phyloP scores from a whole-genome alignment of 2,113 vertebrate genomes.

The Tinamus guttatus region DNA sequence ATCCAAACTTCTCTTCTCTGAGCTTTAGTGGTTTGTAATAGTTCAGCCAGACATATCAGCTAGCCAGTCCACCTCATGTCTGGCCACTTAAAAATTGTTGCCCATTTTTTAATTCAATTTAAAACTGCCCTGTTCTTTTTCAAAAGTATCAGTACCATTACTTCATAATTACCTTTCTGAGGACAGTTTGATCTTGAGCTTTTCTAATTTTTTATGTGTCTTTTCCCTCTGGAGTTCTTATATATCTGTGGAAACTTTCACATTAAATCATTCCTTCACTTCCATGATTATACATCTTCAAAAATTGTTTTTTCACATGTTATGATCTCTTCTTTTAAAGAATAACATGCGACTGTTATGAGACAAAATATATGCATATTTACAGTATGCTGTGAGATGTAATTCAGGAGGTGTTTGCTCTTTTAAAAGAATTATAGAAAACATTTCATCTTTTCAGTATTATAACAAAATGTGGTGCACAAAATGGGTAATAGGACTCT shows the following conservation, averaged over 20 bases:
- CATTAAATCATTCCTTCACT: not conserved
- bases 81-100: not conserved
- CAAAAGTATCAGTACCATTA: not conserved
- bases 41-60: not conserved
- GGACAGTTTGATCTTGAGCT: not conserved
- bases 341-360: not conserved
- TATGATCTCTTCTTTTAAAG: not conserved
- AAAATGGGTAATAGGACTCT: not conserved
- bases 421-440: not conserved
- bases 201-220: not conserved
- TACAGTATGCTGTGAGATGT: not conserved
- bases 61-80: not conserved
- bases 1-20: not conserved
- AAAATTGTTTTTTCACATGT: not conserved
- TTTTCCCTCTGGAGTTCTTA: not conserved
- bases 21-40: not conserved
- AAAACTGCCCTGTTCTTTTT: not conserved
- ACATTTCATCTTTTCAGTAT: not conserved
- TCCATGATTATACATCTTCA: not conserved
- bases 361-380: not conserved
- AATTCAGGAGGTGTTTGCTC: not conserved
- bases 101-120: not conserved
- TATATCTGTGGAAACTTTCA: not conserved
- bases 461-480: not conserved
- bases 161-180: not conserved